Conservation (phyloP, 2,113 vertebrate genomes). For the Meriones unguiculatus region DNA sequence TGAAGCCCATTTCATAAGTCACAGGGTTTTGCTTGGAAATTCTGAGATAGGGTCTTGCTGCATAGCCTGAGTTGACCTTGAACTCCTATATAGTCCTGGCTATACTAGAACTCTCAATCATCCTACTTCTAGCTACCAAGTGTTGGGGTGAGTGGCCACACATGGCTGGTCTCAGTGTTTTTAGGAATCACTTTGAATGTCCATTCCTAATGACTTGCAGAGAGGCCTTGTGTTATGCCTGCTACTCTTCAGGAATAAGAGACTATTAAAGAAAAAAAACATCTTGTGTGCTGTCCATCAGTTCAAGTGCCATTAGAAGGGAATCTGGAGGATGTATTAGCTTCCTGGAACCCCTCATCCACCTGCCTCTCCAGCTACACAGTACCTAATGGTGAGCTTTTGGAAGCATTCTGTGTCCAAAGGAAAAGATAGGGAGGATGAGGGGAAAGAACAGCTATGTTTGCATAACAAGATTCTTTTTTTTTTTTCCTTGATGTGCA, state of each 20-base stretch:
- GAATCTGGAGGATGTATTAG: constrained; percentile 67
- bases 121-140: neutral
- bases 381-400: constrained; percentile 80
- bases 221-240: constrained; percentile 86
- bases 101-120: neutral
- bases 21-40: neutral
- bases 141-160: neutral
- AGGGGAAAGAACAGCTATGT: constrained; percentile 73
- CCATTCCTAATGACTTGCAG: constrained; percentile 42
- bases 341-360: constrained; percentile 39
- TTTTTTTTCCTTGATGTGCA: constrained; percentile 40
- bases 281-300: constrained; percentile 84
- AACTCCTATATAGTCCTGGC: too few species aligned
- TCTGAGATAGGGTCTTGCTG: neutral
- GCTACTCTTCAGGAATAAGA: constrained; percentile 89
- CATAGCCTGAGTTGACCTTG: neutral
- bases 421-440: neutral
- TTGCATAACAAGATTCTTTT: constrained; percentile 72
- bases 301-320: constrained; percentile 83
- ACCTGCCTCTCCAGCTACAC: constrained; percentile 57
- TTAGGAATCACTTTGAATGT: neutral
- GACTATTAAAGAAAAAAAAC: constrained; percentile 82
- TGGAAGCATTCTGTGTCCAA: constrained; percentile 41
- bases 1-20: neutral
- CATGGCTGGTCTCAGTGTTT: neutral